phyloP scores from a whole-genome alignment of 1,140 invertebrate species.

The Diuraphis noxia region DNA sequence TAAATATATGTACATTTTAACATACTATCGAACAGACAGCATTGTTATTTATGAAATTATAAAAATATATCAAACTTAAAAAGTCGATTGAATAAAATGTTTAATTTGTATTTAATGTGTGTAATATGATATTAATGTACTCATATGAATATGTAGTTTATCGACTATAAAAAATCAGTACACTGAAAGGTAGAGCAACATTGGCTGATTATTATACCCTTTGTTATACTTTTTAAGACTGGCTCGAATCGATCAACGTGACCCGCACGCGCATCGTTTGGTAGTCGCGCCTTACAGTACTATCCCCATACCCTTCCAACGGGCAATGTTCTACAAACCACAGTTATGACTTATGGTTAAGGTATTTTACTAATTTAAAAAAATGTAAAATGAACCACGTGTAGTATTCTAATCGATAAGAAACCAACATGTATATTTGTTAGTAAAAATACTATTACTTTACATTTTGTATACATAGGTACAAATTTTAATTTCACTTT shows the following conservation, averaged over 20 bases:
- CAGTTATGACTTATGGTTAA: not conserved
- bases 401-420: not conserved
- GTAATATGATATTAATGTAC: not conserved
- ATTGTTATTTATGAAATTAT: too few relatives aligned
- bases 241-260: slow-evolving; percentile 14
- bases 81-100: not conserved
- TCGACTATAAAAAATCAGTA: not conserved
- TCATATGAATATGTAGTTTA: not conserved
- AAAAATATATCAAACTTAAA: not conserved
- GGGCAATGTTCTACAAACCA: not conserved
- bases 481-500: not conserved
- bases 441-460: not conserved
- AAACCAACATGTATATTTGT: not conserved
- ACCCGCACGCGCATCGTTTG: slow-evolving; percentile 32
- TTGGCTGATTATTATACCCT: not conserved
- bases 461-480: not conserved
- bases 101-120: not conserved
- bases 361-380: not conserved
- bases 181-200: not conserved
- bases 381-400: not conserved
- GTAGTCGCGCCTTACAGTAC: not conserved
- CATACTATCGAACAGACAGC: too few relatives aligned
- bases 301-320: not conserved
- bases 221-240: not conserved
- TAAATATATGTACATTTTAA: too few relatives aligned